phyloP scores from a whole-genome alignment of 2,888 invertebrate species.

The Latrodectus elegans region DNA sequence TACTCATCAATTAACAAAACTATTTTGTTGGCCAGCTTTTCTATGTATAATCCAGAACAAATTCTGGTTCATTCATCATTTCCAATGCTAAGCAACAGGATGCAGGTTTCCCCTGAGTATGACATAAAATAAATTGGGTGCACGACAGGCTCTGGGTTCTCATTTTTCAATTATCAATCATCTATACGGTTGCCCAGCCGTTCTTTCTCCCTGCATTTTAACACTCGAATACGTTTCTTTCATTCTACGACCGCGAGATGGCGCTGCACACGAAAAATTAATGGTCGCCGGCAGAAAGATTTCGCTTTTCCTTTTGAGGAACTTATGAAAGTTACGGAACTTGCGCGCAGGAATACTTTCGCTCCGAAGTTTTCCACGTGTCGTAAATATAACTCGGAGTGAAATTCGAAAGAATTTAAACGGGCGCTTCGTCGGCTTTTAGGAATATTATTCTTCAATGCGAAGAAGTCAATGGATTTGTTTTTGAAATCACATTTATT shows the following conservation, averaged over 20 bases:
- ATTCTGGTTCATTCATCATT: slow-evolving; percentile 69
- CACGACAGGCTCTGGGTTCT: slow-evolving; percentile 69
- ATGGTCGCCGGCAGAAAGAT: background rate
- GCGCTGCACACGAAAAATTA: slow-evolving; percentile 24
- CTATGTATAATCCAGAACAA: slow-evolving; percentile 69
- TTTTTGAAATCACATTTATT: too few relatives aligned
- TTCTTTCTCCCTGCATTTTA: slow-evolving; percentile 39
- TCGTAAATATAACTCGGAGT: too few relatives aligned
- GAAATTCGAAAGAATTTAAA: too few relatives aligned
- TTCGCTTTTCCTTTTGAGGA: too few relatives aligned
- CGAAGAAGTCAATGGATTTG: too few relatives aligned
- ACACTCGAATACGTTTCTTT: background rate
- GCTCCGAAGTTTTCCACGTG: too few relatives aligned
- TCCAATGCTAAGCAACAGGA: slow-evolving; percentile 67
- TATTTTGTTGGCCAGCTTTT: slow-evolving; percentile 70
- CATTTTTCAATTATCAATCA: slow-evolving; percentile 70
- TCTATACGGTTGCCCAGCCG: slow-evolving; percentile 49
- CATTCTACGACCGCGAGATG: slow-evolving; percentile 31
- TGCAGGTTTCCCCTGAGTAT: slow-evolving; percentile 69
- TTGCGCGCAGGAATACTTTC: too few relatives aligned
- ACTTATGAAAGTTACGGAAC: slow-evolving; percentile 11
- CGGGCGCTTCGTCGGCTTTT: too few relatives aligned
- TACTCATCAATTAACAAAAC: slow-evolving; percentile 69
- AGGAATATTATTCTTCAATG: too few relatives aligned
- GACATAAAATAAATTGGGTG: slow-evolving; percentile 70